Evolutionary conservation across 2,888 invertebrate species (phyloP).

Genomic region (Rhamphomyia laevipes): DNA sequence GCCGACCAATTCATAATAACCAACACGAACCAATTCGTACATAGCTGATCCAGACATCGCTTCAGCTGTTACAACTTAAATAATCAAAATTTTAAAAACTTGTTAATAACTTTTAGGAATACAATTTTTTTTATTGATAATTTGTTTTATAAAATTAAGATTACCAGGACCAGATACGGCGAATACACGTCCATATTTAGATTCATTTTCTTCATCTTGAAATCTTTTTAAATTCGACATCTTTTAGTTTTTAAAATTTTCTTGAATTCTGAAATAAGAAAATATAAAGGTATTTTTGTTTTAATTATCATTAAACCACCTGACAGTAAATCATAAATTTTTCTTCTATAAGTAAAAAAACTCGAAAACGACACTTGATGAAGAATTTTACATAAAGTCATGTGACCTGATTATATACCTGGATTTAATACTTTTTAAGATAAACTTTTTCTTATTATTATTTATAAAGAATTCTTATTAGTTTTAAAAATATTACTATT

Average conservation of each 20-base stretch:
- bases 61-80: slow-evolving; percentile 93
- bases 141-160: slow-evolving; percentile 7
- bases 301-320: too few relatives aligned
- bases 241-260: slow-evolving; percentile 5
- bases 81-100: too few relatives aligned
- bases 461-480: too few relatives aligned
- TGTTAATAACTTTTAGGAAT: background rate
- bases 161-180: slow-evolving; percentile 97
- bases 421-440: too few relatives aligned
- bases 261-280: background rate
- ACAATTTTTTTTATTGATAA: background rate
- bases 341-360: too few relatives aligned
- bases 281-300: too few relatives aligned
- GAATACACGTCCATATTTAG: slow-evolving; percentile 85
- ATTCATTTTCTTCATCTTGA: slow-evolving; percentile 75
- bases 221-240: slow-evolving; percentile 63
- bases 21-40: slow-evolving; percentile 99
- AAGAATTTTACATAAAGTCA: too few relatives aligned
- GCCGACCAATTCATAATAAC: slow-evolving; percentile 94
- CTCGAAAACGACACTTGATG: too few relatives aligned
- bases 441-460: too few relatives aligned
- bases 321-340: too few relatives aligned
- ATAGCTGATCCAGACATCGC: slow-evolving; percentile 99
- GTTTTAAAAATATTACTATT: too few relatives aligned
- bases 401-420: too few relatives aligned